phyloP scores from a whole-genome alignment of 2,113 vertebrate genomes.

The Serranochromis macrocephalus region DNA sequence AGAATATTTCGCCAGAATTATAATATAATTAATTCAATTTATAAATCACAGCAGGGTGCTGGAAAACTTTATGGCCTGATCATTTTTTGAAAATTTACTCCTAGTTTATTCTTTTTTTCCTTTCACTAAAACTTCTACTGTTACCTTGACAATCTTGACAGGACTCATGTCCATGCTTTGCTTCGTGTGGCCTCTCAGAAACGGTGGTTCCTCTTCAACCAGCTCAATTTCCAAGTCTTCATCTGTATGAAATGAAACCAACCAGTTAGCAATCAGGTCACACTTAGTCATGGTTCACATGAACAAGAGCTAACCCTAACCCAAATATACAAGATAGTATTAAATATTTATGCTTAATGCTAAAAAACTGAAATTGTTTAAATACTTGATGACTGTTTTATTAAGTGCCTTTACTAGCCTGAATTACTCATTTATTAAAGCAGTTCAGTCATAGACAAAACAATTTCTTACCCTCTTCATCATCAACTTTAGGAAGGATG shows the following conservation, averaged over 20 bases:
- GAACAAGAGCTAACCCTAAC: background rate
- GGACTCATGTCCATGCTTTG: conserved; percentile 99
- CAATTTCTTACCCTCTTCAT: conserved; percentile 84
- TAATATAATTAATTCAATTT: background rate
- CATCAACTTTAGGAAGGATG: conserved; percentile 96
- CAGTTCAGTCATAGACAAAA: background rate
- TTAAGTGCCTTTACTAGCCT: background rate
- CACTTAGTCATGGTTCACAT: rapidly evolving
- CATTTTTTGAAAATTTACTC: background rate
- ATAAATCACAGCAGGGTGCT: background rate
- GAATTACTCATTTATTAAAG: background rate
- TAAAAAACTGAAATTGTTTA: rapidly evolving
- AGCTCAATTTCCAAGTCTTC: conserved; percentile 97
- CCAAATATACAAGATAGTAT: background rate
- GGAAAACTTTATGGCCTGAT: background rate
- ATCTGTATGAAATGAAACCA: conserved; percentile 64
- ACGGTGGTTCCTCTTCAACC: conserved; percentile 95
- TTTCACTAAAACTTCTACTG: background rate
- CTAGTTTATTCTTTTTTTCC: rapidly evolving
- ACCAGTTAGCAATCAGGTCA: background rate
- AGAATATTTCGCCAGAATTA: background rate
- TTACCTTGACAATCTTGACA: conserved; percentile 97
- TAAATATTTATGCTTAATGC: background rate
- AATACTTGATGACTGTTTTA: background rate
- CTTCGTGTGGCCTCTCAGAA: conserved; percentile 94